Evolutionary conservation across 2,888 invertebrate genomes (phyloP), one percentile per base, ranked within the genome.

Genomic region (Octonoba sinensis): DNA sequence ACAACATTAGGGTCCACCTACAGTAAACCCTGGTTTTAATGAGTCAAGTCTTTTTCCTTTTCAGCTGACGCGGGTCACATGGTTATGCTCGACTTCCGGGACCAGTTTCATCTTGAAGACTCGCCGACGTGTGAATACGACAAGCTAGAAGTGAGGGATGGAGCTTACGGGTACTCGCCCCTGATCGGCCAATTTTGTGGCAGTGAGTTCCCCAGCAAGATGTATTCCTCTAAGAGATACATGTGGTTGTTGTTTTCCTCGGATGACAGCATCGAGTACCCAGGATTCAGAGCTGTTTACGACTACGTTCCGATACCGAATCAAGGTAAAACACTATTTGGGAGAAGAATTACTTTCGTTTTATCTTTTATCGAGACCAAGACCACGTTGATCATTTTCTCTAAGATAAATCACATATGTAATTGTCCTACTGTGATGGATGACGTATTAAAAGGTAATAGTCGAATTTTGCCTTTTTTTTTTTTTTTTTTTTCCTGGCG

Each of bases 211-310:
- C 95, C 95, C 24, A 92, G 92, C 18, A 91, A 92, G 88, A 91
- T 95, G 85, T 92, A 91, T 76, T 94, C 94, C 20, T 91, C 92
- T 76, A 93, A 93, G 84, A 90, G 93, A 59, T 92, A 92, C 88
- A 91, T 95, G 82, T 95, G 94, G 94, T 89, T 95, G 71, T 91
- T 92, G 84, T 95, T 95, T 89, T 91, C 91, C 85, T 93, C 94
- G 11, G 95, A 95, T 87, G 93, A 93, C 86, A 93, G 92, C 86
- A 93, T 95, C 85, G 93, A 95, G 88, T 93, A 93, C 87, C 89
- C 89, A 36, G 95, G 95, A 1, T 95, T 95, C 89, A 91, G 91
- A 86, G 94, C 94, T 0, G 92, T 94, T n/a, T 95, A 93, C 89
- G 91, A 91, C 84, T 93, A 91, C 87, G 89, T 93, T 75, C 91